phyloP scores from a whole-genome alignment of 2,888 invertebrate genomes.

The Agriopis leucophaearia region DNA sequence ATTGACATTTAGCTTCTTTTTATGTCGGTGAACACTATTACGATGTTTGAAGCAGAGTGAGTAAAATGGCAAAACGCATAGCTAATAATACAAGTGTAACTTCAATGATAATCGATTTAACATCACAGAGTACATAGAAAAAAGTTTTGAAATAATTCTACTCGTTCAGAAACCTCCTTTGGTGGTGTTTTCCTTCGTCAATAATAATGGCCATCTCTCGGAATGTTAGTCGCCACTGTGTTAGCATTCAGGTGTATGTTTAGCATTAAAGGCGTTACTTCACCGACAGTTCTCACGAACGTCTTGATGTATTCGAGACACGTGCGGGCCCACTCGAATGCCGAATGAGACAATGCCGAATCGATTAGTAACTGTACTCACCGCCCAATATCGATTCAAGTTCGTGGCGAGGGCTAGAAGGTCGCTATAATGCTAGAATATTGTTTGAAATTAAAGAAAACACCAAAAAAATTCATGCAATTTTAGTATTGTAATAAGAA shows the following conservation, averaged over 20 bases:
- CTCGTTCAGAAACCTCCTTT: neutral
- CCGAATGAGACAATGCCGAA: conserved; percentile 79
- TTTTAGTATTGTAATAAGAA: neutral
- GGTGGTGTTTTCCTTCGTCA: conserved; percentile 19
- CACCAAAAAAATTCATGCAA: neutral
- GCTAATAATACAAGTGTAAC: neutral
- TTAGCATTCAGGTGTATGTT: conserved; percentile 51
- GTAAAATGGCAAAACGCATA: neutral
- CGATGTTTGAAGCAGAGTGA: too few relatives aligned
- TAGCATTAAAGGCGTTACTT: conserved; percentile 64
- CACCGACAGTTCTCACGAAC: conserved; percentile 76
- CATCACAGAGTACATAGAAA: neutral
- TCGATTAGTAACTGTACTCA: conserved; percentile 81
- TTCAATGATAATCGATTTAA: neutral
- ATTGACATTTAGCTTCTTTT: too few relatives aligned
- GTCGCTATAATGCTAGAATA: neutral
- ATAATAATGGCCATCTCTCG: conserved; percentile 30
- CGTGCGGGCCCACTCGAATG: conserved; percentile 71
- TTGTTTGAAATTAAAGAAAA: neutral
- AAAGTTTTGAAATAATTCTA: neutral
- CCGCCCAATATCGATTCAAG: conserved; percentile 72
- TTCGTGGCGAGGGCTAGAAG: conserved; percentile 49
- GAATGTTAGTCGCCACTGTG: conserved; percentile 40
- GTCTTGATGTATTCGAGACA: conserved; percentile 70
- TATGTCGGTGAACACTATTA: too few relatives aligned